Base-by-base conservation (phyloP, 1,140 invertebrate species). In the Papilio helenus region DNA sequence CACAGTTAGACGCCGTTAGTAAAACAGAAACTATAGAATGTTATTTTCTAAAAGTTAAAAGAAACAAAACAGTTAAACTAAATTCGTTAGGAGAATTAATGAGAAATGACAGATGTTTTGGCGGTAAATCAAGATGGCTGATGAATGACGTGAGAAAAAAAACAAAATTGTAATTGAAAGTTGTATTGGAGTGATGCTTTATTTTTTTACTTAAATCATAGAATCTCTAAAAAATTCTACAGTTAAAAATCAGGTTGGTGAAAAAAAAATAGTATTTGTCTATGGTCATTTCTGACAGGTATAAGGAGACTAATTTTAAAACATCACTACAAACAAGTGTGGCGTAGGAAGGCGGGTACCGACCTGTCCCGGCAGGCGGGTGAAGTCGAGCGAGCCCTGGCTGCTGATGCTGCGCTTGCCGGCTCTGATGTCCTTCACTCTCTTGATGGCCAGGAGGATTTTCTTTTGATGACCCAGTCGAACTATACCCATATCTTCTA, bases 401-500 rank as follows among this genome's bases (percentile, higher is more conserved):
- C 76, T 96, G 92, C 88, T 96, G 95, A 93, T 97, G 88, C 92
- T 94, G 82, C 97, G 96, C 93, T 98, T 98, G 65, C 98, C 98
- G 42, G 97, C 97, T 80, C 97, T 96, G 79, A 99, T 98, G 90
- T 99, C 98, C 94, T 99, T 99, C 18, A 99, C 97, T 93, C 99
- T 96, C 92, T 99, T 99, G 84, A 99, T 99, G 77, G 99, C 99
- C 84, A 99, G 95, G 85, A 99, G 97, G 83, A 99, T 97, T 95
- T 99, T 99, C 96, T 99, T 99, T 94, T 99, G 99, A 93, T 99
- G 99, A 34, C 99, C 99, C 88, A 98, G 93, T 88, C 97, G 97
- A 42, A 98, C 97, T 84, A 99, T 99, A 72, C 99, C 99, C 92
- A 99, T 99, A 88, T 99, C 99, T 95, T 99, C 99, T 84, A 99